A percentile compares a stretch with the other conserved stretches of the same genome.
Evolutionary conservation across 2,888 invertebrate species (phyloP).

Genomic region (Dichetophora obliterata): DNA sequence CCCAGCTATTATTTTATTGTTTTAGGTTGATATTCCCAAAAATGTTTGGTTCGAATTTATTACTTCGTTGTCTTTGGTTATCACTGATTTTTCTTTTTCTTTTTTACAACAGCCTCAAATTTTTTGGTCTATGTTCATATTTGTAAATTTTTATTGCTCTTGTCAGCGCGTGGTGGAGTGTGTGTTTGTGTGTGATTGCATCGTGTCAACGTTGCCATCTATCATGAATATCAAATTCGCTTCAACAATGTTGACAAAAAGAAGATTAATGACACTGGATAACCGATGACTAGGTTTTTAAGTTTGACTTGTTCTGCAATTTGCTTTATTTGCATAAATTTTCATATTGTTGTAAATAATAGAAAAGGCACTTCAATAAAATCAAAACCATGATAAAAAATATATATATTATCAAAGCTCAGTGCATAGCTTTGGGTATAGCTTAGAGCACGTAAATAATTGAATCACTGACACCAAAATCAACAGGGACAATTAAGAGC

Average conservation of each 20-base stretch:
- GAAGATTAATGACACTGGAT: conserved; percentile 8
- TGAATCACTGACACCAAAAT: too few relatives aligned
- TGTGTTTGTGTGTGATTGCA: background rate
- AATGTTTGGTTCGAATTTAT: conserved; percentile 3
- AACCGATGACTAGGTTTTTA: conserved; percentile 2
- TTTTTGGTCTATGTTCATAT: too few relatives aligned
- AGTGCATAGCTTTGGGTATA: too few relatives aligned
- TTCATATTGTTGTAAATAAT: too few relatives aligned
- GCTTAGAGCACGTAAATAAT: too few relatives aligned
- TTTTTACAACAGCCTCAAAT: background rate
- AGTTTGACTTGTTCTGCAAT: background rate
- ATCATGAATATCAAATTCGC: conserved; percentile 13
- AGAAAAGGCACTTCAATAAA: too few relatives aligned
- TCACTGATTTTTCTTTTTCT: background rate
- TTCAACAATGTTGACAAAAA: conserved; percentile 12
- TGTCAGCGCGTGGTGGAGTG: too few relatives aligned
- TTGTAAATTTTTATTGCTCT: too few relatives aligned
- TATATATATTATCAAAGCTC: too few relatives aligned
- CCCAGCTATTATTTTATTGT: background rate
- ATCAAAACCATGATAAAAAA: too few relatives aligned
- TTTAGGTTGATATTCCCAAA: background rate
- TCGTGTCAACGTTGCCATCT: background rate
- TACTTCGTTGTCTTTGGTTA: background rate
- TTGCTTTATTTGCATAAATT: too few relatives aligned
- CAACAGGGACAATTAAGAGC: too few relatives aligned